phyloP scores from a whole-genome alignment of 1,140 invertebrate genomes.

The Latrodectus geometricus region DNA sequence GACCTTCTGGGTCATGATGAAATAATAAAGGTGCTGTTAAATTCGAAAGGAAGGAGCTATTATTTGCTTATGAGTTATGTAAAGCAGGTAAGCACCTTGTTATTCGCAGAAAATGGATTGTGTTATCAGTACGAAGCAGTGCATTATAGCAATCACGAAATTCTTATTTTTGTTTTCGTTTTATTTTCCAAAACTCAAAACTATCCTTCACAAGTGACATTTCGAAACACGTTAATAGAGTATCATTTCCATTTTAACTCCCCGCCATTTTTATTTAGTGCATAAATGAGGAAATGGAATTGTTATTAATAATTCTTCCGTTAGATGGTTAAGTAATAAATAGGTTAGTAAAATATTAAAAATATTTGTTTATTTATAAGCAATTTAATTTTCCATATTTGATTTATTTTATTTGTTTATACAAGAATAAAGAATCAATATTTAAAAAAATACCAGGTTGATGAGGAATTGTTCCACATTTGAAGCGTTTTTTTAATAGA shows the following conservation, averaged over 20 bases:
- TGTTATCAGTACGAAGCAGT: not conserved
- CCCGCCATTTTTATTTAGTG: too few species aligned
- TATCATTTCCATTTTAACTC: not conserved
- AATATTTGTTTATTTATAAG: too few species aligned
- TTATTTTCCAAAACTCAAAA: not conserved
- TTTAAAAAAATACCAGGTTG: too few species aligned
- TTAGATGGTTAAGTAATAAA: too few species aligned
- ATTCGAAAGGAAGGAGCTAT: slow-evolving; percentile 21
- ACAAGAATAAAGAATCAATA: too few species aligned
- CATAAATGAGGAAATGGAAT: too few species aligned
- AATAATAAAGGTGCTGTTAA: slow-evolving; percentile 44
- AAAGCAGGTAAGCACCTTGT: slow-evolving; percentile 42
- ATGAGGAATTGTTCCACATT: too few species aligned
- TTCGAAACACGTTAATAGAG: not conserved
- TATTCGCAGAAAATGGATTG: slow-evolving; percentile 19
- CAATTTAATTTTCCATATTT: too few species aligned
- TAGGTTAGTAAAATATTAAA: too few species aligned
- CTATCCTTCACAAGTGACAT: not conserved
- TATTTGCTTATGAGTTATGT: slow-evolving; percentile 51
- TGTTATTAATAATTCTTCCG: too few species aligned
- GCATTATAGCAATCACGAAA: slow-evolving; percentile 16
- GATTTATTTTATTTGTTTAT: too few species aligned
- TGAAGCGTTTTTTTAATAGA: too few species aligned
- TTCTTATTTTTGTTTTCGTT: not conserved
- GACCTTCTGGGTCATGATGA: slow-evolving; percentile 16